Conservation (phyloP, 2,888 invertebrate species). For the Diabrotica balteata region DNA sequence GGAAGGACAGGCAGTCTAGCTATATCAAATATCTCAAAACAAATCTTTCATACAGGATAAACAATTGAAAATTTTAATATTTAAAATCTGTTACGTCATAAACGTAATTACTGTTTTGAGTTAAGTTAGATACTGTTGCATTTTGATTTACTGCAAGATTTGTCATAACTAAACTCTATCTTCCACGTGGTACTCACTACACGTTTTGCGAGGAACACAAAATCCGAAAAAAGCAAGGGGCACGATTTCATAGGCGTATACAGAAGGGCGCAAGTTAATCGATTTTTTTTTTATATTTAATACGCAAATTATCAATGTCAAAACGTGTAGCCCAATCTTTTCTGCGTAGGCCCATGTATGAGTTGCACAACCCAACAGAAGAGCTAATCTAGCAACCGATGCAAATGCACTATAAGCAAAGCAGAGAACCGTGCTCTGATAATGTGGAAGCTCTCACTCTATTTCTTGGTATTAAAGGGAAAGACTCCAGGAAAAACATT, state of each 20-base stretch:
- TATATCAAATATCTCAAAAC: slow-evolving; percentile 3
- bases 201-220: slow-evolving; percentile 24
- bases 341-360: slow-evolving; percentile 40
- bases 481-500: slow-evolving; percentile 50
- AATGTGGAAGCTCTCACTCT: slow-evolving; percentile 61
- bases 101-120: no score
- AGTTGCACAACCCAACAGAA: slow-evolving; percentile 58
- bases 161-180: slow-evolving; percentile 3
- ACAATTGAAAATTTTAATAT: no score
- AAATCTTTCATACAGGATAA: background rate
- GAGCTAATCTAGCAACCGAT: slow-evolving; percentile 58
- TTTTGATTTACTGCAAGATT: no score
- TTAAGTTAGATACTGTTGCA: no score
- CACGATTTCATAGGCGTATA: slow-evolving; percentile 7
- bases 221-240: slow-evolving; percentile 7
- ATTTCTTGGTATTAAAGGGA: slow-evolving; percentile 61
- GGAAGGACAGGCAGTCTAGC: slow-evolving; percentile 14
- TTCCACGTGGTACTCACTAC: slow-evolving; percentile 30
- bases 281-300: background rate
- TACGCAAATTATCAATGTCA: no score
- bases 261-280: background rate
- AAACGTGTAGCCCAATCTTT: background rate
- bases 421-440: slow-evolving; percentile 61
- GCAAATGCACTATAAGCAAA: slow-evolving; percentile 58
- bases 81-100: no score